Evolutionary conservation across 2,797 vertebrate genomes (phyloP), one percentile per base, ranked within the genome.

Genomic region (Octomys mimax): DNA sequence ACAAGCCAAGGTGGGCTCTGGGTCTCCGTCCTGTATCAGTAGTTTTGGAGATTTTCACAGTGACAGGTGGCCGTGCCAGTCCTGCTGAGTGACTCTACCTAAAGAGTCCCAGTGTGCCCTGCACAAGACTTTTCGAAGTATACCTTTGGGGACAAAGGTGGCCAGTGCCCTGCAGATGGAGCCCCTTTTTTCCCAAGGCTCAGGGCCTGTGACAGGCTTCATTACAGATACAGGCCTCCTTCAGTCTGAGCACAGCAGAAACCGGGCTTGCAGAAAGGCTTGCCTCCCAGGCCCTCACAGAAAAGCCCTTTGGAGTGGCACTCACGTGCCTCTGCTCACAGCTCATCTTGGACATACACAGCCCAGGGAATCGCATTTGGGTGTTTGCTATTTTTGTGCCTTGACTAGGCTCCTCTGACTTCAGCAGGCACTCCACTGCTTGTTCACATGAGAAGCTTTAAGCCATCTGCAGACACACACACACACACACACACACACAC

Each of bases 201-300:
- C n/a, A 39, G 49, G 36, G 1, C 0, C 84, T 36, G 0, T 11
- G n/a, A 18, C 2, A 5, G 42, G 2, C 61, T 79, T 46, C 12
- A 21, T 68, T 22, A 54, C 42, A 31, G 22, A 18, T 8, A 36
- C 26, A 42, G 42, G 64, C 14, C 70, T 52, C 82, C 64, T 75
- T 31, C 11, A 36, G 54, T 28, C 11, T 0, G 0, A 61, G 39
- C 61, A 46, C 33, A 36, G 6, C n/a, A 54, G 77, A 71, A 33
- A 42, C 26, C 54, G 22, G 9, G 10, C 68, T 77, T 78, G 66
- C 57, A 11, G 31, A 70, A 64, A 39, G 28, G 39, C 79, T 46
- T 3, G 28, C 31, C n/a, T 70, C 19, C 28, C 16, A 6, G 2
- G 5, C 21, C 14, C 5, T 1, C 59, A 49, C 46, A 9, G 5